phyloP scores from a whole-genome alignment of 37 sponge, comb jelly and placozoan species.

The Axinella damicornis region DNA sequence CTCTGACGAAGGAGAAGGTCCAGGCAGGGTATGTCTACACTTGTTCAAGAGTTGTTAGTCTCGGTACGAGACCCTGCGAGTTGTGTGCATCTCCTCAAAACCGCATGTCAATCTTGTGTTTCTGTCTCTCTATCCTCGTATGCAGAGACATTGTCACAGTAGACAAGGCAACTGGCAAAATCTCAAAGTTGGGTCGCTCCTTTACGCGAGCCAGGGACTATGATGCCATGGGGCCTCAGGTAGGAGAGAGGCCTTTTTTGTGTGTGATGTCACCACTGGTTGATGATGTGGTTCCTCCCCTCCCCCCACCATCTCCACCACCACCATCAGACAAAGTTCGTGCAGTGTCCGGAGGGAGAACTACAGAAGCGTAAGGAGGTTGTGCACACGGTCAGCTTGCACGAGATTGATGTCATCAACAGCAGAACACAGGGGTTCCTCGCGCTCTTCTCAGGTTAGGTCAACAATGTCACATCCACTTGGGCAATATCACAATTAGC shows the following conservation, averaged over 20 bases:
- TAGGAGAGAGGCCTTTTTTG: slow-evolving; percentile 16
- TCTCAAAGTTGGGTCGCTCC: slow-evolving; percentile 90
- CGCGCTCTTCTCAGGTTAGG: slow-evolving; percentile 93
- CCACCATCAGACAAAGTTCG: slow-evolving; percentile 98
- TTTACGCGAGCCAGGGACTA: slow-evolving; percentile 98
- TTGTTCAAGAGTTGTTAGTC: no score
- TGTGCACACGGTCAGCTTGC: slow-evolving; percentile 97
- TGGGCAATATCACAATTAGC: no score
- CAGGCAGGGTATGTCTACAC: slow-evolving; percentile 93
- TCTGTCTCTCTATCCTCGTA: neutral
- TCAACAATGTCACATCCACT: no score
- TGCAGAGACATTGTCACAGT: slow-evolving; percentile 95
- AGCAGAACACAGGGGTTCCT: slow-evolving; percentile 96
- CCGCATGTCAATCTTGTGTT: neutral
- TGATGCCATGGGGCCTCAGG: slow-evolving; percentile 99
- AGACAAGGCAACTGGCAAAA: slow-evolving; percentile 95
- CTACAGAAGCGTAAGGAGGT: slow-evolving; percentile 98
- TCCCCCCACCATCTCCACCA: neutral
- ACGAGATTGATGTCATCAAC: slow-evolving; percentile 99
- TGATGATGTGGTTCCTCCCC: neutral
- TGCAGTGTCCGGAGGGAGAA: slow-evolving; percentile 99
- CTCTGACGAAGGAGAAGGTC: slow-evolving; percentile 96
- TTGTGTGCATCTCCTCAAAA: neutral
- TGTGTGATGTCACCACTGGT: neutral
- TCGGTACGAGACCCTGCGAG: no score